phyloP scores from a whole-genome alignment of 2,113 vertebrate species.

The Myanophis thanlyinensis region DNA sequence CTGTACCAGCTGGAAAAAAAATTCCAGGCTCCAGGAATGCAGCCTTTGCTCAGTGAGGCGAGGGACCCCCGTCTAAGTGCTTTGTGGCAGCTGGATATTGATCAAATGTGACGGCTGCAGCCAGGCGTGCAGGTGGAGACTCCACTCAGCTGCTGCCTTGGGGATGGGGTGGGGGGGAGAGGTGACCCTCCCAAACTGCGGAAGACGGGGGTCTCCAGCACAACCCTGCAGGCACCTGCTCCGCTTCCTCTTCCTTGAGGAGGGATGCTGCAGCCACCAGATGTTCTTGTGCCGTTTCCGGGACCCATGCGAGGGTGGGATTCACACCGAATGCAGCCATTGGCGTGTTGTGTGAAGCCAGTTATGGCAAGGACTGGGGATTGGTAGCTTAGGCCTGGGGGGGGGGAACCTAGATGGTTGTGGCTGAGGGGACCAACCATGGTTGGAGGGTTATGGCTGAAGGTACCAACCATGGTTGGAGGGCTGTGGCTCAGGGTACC shows the following conservation, averaged over 20 bases:
- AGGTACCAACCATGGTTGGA: no score
- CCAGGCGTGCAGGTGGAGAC: conserved; percentile 68
- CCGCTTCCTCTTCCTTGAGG: no score
- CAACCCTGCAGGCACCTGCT: not conserved
- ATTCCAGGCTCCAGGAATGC: conserved; percentile 66
- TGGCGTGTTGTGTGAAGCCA: not conserved
- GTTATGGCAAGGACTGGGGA: not conserved
- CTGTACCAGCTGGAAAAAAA: conserved; percentile 29
- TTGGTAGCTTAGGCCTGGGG: not conserved
- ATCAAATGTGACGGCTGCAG: conserved; percentile 65
- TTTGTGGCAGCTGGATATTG: conserved; percentile 58
- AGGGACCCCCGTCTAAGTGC: conserved; percentile 68
- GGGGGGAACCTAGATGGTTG: not conserved
- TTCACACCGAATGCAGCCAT: not conserved
- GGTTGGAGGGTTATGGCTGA: not conserved
- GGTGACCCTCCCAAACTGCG: not conserved
- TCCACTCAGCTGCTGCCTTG: conserved; percentile 73
- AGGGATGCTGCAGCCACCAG: not conserved
- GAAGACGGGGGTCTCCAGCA: not conserved
- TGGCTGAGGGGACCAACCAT: not conserved
- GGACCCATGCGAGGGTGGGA: not conserved
- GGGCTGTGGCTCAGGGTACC: no score
- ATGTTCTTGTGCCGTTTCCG: not conserved
- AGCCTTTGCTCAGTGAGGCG: conserved; percentile 68
- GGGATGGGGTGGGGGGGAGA: conserved; percentile 59